Percentiles rank a stretch among this genome's conserved stretches.
Evolutionary conservation across 2,797 vertebrate species (phyloP).

Genomic region (Dromococcyx pavoninus): DNA sequence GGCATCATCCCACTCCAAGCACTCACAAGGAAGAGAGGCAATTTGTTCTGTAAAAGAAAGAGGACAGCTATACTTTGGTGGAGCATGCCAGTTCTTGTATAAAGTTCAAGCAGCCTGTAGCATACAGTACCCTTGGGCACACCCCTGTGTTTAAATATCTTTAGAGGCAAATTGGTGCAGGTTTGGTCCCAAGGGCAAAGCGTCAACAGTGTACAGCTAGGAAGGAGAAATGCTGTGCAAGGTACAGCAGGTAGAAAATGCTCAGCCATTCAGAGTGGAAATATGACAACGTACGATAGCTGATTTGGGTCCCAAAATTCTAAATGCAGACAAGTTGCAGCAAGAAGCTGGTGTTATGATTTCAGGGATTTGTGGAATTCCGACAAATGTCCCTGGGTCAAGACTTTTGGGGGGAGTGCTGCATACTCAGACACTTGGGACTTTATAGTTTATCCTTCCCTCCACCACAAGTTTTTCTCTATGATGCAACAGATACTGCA

Average conservation of each 20-base stretch:
- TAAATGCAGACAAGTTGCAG: conserved; percentile 5
- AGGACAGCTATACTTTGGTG: neutral
- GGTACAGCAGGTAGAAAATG: neutral
- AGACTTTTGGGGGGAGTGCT: conserved; percentile 16
- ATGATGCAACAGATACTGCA: neutral
- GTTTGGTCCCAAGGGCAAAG: neutral
- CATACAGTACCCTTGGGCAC: neutral
- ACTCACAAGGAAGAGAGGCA: neutral
- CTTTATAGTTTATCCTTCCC: neutral
- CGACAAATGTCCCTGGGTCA: conserved; percentile 55
- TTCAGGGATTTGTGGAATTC: conserved; percentile 65
- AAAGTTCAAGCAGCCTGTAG: neutral
- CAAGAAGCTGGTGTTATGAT: conserved; percentile 20
- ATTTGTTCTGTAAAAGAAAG: neutral
- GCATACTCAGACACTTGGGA: neutral
- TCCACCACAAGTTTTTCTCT: neutral
- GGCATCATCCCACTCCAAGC: neutral
- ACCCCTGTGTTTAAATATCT: neutral
- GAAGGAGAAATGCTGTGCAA: neutral
- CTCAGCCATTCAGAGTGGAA: conserved; percentile 7
- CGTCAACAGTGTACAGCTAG: neutral
- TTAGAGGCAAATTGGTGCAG: neutral
- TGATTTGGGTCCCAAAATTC: neutral
- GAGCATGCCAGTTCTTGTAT: neutral
- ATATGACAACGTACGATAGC: neutral